Evolutionary conservation across 2,113 vertebrate genomes (phyloP), one percentile per base, ranked within the genome.

Genomic region (Camelus bactrianus): DNA sequence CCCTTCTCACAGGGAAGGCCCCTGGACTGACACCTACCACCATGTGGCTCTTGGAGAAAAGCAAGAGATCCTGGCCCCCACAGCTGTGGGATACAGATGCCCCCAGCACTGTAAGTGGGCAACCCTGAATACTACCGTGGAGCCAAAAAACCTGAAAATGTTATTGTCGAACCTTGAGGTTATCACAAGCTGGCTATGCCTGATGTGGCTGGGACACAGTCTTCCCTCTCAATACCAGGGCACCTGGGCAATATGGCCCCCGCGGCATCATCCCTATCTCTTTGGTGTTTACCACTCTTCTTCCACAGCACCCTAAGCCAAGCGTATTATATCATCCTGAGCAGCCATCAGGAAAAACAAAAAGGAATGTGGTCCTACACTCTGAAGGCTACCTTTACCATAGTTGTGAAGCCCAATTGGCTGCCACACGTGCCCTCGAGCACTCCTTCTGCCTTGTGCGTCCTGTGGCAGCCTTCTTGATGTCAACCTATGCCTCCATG

Each of bases 41-140:
- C 56, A 24, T 5, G 14, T 73, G 91, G 84, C 32, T 76, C 75
- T 84, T 10, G 3, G 79, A 90, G 80, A 60, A 94, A 87, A 46
- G 84, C 76, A 50, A 73, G 80, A 64, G 35, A 73, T n/a, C 60
- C 87, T 93, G 87, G 65, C 17, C 38, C n/a, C 86, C 79, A 64
- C 4, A 69, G 20, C 65, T 67, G 20, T 42, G 50, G 69, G 83
- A 16, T 30, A 30, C 72, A 77, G 85, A 56, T 89, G 76, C 10
- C 52, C 81, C 56, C 13, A 6, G 67, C 42, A 38, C 77, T 84
- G 14, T 54, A 26, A 89, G 35, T 2, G 35, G 58, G 11, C 28
- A 73, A 32, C 11, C 38, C 42, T 35, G 38, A 65, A 50, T 50
- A 69, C 62, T 77, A 48, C 20, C 64, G 1, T 13, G 17, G 80